phyloP scores from a whole-genome alignment of 2,888 invertebrate species.

The Agonum fuliginosum region DNA sequence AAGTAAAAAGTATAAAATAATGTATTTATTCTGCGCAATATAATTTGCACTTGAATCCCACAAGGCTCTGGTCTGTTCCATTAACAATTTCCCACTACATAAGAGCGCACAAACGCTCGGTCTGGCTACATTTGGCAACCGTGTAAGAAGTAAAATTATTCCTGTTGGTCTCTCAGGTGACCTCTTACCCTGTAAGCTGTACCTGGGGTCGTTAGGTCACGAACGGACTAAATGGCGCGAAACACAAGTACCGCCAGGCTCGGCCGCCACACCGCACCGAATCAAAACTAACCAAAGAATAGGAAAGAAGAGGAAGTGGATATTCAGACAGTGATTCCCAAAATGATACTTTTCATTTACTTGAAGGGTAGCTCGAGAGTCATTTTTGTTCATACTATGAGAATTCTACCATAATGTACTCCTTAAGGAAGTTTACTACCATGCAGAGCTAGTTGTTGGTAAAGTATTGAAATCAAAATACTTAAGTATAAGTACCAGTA shows the following conservation, averaged over 20 bases:
- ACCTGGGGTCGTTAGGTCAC: slow-evolving; percentile 55
- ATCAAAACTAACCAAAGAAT: slow-evolving; percentile 55
- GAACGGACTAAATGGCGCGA: slow-evolving; percentile 57
- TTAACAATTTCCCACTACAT: slow-evolving; percentile 36
- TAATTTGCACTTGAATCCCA: slow-evolving; percentile 4
- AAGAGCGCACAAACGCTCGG: background rate
- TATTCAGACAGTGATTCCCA: no score
- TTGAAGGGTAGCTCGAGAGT: no score
- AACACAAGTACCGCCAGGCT: slow-evolving; percentile 33
- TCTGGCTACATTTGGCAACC: slow-evolving; percentile 10
- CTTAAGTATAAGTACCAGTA: no score
- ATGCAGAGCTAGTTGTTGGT: no score
- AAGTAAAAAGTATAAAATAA: background rate
- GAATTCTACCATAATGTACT: no score
- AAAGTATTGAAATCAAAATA: no score
- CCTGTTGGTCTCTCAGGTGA: slow-evolving; percentile 25
- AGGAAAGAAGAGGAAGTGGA: slow-evolving; percentile 17
- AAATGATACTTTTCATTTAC: no score
- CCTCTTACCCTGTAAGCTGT: slow-evolving; percentile 31
- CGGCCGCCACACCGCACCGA: slow-evolving; percentile 22
- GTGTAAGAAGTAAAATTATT: slow-evolving; percentile 44
- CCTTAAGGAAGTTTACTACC: no score
- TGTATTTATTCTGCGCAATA: background rate
- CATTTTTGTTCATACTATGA: no score
- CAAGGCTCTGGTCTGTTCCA: background rate